Conservation (phyloP, 2,797 vertebrate species). For the Mallotus villosus region DNA sequence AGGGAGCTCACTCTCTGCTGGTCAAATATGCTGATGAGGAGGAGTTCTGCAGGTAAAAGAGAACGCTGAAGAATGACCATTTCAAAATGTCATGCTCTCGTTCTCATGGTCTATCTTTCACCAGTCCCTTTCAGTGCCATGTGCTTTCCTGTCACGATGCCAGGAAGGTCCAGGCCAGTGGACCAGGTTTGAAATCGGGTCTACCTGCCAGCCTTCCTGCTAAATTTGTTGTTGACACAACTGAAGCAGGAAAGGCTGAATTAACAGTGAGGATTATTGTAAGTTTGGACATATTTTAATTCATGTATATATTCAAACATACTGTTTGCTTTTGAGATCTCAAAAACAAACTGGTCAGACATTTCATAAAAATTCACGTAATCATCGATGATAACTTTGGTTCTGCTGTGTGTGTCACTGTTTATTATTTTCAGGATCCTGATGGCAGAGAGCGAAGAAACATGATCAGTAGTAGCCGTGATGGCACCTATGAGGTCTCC, state of each 20-base stretch:
- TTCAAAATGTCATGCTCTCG: not conserved
- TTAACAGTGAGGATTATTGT: conserved; percentile 78
- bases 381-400: not conserved
- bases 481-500: conserved; percentile 78
- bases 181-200: conserved; percentile 73
- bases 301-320: not conserved
- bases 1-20: conserved; percentile 75
- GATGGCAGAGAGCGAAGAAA: conserved; percentile 79
- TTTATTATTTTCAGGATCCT: conserved; percentile 65
- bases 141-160: conserved; percentile 75
- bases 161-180: conserved; percentile 76
- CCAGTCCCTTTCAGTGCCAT: conserved; percentile 76
- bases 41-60: conserved; percentile 70
- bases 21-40: conserved; percentile 74
- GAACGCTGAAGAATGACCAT: not conserved
- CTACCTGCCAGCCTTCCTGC: conserved; percentile 76
- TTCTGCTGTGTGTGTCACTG: not conserved
- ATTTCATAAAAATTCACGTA: not conserved
- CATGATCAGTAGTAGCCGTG: conserved; percentile 74
- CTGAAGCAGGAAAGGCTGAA: conserved; percentile 76
- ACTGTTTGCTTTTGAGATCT: not conserved
- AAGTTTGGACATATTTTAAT: conserved; percentile 6
- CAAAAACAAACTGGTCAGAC: not conserved
- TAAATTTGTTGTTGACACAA: conserved; percentile 78
- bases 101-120: conserved; percentile 4